Evolutionary conservation across 2,888 invertebrate genomes (phyloP).

Genomic region (Eumacrocentrus americanus): DNA sequence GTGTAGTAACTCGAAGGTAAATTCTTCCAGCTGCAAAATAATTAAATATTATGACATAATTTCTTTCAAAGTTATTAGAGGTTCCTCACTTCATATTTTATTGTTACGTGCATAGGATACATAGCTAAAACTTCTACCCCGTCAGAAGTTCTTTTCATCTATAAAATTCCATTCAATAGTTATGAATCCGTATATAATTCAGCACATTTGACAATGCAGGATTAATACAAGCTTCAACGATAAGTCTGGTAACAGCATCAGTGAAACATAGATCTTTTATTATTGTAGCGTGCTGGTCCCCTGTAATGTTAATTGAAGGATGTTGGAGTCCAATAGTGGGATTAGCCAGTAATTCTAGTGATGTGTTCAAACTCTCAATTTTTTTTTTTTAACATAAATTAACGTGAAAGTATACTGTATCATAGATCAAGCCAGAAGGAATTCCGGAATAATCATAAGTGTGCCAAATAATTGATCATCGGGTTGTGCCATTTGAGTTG

Average conservation of each 20-base stretch:
- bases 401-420: neutral
- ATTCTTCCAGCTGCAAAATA: neutral
- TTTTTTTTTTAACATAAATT: neutral
- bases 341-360: neutral
- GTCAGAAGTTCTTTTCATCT: neutral
- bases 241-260: neutral
- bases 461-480: neutral
- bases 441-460: neutral
- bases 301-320: neutral
- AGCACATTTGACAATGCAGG: neutral
- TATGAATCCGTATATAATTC: neutral
- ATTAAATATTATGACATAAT: neutral
- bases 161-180: neutral
- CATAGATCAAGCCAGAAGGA: neutral
- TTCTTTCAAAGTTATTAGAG: neutral
- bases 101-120: neutral
- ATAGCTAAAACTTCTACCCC: neutral
- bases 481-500: neutral
- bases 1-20: neutral
- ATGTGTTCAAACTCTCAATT: neutral
- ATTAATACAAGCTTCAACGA: neutral
- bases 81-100: neutral
- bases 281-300: neutral
- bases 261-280: neutral
- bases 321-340: neutral